Conservation (phyloP, 2,888 invertebrate species). For the Plebejus argus region DNA sequence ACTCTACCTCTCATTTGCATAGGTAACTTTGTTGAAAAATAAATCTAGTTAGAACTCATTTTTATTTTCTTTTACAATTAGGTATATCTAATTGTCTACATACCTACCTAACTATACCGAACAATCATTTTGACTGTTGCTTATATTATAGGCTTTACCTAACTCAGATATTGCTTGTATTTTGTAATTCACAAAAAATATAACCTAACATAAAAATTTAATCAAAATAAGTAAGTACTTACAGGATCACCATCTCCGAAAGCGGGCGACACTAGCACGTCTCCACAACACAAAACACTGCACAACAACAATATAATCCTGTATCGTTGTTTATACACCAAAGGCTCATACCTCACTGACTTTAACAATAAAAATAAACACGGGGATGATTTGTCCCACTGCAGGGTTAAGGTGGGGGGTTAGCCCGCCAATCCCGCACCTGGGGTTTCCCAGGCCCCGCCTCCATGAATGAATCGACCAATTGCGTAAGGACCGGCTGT, state of each 20-base stretch:
- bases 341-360: slow-evolving; percentile 74
- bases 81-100: not conserved
- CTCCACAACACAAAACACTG: slow-evolving; percentile 53
- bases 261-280: slow-evolving; percentile 52
- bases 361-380: slow-evolving; percentile 77
- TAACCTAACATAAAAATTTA: not conserved
- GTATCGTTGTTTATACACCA: slow-evolving; percentile 51
- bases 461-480: slow-evolving; percentile 54
- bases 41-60: not conserved
- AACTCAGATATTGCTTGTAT: not conserved
- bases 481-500: slow-evolving; percentile 46
- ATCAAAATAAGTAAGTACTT: slow-evolving; percentile 50
- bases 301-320: slow-evolving; percentile 36
- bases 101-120: not conserved
- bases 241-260: slow-evolving; percentile 78
- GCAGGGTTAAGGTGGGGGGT: slow-evolving; percentile 53
- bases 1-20: not conserved
- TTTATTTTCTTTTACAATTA: too few species aligned
- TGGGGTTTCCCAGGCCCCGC: slow-evolving; percentile 52
- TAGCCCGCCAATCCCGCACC: slow-evolving; percentile 53
- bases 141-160: too few species aligned
- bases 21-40: too few species aligned
- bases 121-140: not conserved
- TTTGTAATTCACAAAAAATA: not conserved
- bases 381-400: slow-evolving; percentile 71